These are phyloP conservation scores for Drosophila persimilis DNA, from an alignment of 1,140 invertebrate species.

Conservation along the genomic window DNA sequence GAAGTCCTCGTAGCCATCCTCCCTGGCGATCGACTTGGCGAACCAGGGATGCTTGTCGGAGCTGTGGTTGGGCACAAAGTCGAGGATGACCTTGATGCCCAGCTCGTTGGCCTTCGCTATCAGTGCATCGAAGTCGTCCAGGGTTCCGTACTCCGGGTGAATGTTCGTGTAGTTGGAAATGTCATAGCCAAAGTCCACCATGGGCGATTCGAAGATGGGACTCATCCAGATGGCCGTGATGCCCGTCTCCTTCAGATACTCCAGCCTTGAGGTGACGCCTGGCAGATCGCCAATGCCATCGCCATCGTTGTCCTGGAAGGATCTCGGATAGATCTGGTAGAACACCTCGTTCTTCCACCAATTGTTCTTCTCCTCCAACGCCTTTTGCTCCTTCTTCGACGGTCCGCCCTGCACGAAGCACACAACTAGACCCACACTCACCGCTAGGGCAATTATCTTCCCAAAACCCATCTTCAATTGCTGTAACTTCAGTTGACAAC, in stretches of 20 bases:
- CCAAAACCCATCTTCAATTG: conserved; percentile 30
- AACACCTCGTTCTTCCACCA: conserved; percentile 73
- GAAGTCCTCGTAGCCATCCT: conserved; percentile 86
- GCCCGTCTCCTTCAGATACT: conserved; percentile 84
- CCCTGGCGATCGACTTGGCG: conserved; percentile 85
- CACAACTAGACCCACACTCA: conserved; percentile 18
- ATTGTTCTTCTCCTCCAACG: conserved; percentile 34
- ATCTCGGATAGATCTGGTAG: conserved; percentile 69
- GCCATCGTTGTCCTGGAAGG: conserved; percentile 65
- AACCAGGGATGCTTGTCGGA: conserved; percentile 89
- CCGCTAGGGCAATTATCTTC: conserved; percentile 15
- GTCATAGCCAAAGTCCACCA: conserved; percentile 88
- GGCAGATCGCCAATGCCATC: conserved; percentile 64
- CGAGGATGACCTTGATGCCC: conserved; percentile 73
- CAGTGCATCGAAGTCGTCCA: conserved; percentile 89
- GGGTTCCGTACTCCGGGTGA: conserved; percentile 88
- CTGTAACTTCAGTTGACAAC: conserved; percentile 8
- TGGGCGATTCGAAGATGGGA: conserved; percentile 88
- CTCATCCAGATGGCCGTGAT: conserved; percentile 88
- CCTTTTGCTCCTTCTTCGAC: conserved; percentile 4
- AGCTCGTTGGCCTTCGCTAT: conserved; percentile 84
- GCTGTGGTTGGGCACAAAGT: conserved; percentile 88
- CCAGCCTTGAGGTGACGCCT: conserved; percentile 84
- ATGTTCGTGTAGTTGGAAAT: conserved; percentile 88
- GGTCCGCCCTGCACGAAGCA: not conserved